phyloP scores from a whole-genome alignment of 2,113 vertebrate species.

The Eclectus roratus region DNA sequence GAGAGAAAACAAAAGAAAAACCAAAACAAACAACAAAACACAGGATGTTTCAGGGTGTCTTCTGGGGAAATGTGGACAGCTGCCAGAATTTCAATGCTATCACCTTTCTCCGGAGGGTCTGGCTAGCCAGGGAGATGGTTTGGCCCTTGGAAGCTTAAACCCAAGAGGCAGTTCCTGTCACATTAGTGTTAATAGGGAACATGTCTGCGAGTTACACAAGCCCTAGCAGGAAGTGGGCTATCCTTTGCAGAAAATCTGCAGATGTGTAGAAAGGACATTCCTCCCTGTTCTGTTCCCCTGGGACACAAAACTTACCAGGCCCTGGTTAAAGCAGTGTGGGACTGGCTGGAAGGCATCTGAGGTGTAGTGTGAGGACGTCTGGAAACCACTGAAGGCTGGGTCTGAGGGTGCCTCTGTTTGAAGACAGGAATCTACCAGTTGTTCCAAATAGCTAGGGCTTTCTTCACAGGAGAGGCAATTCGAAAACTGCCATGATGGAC shows the following conservation, averaged over 20 bases:
- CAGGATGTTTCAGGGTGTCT: not conserved
- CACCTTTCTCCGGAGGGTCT: not conserved
- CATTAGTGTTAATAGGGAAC: not conserved
- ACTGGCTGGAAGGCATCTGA: constrained; percentile 75
- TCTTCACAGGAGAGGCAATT: constrained; percentile 73
- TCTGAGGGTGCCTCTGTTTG: constrained; percentile 66
- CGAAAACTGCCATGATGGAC: constrained; percentile 71
- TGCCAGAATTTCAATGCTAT: not conserved
- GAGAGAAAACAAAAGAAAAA: not conserved
- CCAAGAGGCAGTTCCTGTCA: not conserved
- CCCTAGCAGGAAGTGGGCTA: not conserved
- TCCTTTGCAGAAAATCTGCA: not conserved
- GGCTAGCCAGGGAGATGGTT: not conserved
- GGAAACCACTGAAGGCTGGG: constrained; percentile 31
- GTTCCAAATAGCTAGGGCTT: constrained; percentile 69
- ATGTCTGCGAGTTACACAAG: not conserved
- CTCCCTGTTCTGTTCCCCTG: not conserved
- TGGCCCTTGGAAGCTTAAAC: not conserved
- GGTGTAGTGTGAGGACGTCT: constrained; percentile 60
- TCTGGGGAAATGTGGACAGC: not conserved
- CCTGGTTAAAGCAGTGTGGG: constrained; percentile 78
- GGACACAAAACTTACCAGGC: constrained; percentile 77
- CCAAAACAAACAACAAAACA: fast-evolving
- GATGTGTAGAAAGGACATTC: not conserved
- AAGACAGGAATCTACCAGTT: constrained; percentile 79